phyloP scores from a whole-genome alignment of 2,888 invertebrate genomes.

The Plutella xylostella region DNA sequence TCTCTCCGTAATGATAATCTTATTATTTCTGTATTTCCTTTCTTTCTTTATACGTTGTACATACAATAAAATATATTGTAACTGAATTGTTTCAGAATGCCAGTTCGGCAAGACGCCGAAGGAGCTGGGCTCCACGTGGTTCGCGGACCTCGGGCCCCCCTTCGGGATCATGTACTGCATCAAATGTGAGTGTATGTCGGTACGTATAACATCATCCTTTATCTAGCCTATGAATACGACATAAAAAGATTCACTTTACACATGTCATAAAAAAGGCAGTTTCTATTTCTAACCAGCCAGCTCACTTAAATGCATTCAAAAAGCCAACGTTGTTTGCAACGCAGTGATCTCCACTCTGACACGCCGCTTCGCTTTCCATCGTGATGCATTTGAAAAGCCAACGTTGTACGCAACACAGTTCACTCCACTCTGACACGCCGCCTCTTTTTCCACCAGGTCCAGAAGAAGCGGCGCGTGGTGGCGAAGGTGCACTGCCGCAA shows the following conservation, averaged over 20 bases:
- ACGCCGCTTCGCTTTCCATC: too few species aligned
- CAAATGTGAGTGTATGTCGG: conserved; percentile 94
- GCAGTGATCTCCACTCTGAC: too few species aligned
- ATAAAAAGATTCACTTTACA: background rate
- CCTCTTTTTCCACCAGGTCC: conserved; percentile 72
- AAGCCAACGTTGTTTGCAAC: too few species aligned
- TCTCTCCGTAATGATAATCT: too few species aligned
- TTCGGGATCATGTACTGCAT: conserved; percentile 96
- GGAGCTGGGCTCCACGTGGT: conserved; percentile 92
- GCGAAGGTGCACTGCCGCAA: conserved; percentile 92
- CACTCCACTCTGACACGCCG: too few species aligned
- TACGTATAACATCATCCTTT: conserved; percentile 69
- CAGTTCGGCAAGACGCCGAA: conserved; percentile 89
- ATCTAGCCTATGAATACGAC: background rate
- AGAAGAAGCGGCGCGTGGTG: conserved; percentile 87
- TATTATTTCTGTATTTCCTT: too few species aligned
- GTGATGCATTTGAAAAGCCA: too few species aligned
- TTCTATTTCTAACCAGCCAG: too few species aligned
- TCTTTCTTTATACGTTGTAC: too few species aligned
- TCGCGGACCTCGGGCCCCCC: conserved; percentile 91
- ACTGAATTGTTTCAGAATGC: conserved; percentile 82
- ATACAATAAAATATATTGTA: background rate
- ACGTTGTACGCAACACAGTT: too few species aligned
- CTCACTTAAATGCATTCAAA: too few species aligned
- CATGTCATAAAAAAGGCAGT: too few species aligned